These are phyloP conservation scores for Pantherophis vulpinus DNA, from an alignment of 2,797 vertebrate species.

Conservation along the genomic window DNA sequence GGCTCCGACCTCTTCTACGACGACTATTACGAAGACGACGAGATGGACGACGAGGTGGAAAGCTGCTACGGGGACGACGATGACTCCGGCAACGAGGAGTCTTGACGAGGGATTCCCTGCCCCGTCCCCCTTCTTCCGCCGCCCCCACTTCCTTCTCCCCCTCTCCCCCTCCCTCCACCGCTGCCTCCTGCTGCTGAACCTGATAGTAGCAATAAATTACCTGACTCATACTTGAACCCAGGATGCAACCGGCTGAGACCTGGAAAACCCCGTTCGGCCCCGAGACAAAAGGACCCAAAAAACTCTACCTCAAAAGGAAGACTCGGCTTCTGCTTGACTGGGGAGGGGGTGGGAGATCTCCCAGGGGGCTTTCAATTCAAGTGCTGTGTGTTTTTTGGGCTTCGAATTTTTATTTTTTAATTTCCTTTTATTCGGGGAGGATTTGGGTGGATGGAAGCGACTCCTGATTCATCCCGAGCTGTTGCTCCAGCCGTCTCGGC, in stretches of 20 bases:
- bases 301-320: constrained; percentile 35
- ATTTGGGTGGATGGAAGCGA: background rate
- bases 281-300: background rate
- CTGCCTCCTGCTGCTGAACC: constrained; percentile 14
- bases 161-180: background rate
- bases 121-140: background rate
- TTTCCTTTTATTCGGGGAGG: background rate
- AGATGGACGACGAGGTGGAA: constrained; percentile 83
- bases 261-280: background rate
- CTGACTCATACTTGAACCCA: constrained; percentile 35
- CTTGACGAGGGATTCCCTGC: constrained; percentile 73
- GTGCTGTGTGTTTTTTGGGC: background rate
- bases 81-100: constrained; percentile 91
- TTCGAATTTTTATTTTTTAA: too few species aligned
- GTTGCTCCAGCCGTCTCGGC: background rate
- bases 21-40: constrained; percentile 90
- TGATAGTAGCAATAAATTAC: constrained; percentile 31
- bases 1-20: constrained; percentile 94
- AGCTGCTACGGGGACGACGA: constrained; percentile 90
- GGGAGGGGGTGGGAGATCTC: background rate
- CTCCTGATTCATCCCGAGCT: background rate
- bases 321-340: constrained; percentile 7
- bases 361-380: background rate
- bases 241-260: constrained; percentile 10
- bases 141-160: background rate